A percentile compares a stretch with the other conserved stretches of the same genome.
Conservation (phyloP, 2,888 invertebrate genomes). For the Athetis lepigone region DNA sequence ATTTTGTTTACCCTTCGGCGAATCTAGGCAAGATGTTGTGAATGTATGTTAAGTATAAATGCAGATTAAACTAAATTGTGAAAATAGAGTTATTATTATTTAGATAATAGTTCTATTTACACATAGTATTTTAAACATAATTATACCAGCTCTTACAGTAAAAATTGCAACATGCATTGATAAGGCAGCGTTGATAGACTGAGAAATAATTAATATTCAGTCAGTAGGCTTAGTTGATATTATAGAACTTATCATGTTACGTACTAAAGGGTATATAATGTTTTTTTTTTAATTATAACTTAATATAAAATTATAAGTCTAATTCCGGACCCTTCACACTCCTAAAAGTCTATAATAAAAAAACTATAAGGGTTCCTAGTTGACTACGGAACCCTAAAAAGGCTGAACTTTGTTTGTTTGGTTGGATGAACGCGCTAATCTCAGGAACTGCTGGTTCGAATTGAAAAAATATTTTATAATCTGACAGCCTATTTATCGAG, state of each 20-base stretch:
- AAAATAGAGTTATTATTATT: slow-evolving; percentile 1
- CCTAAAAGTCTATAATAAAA: no score
- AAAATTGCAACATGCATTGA: slow-evolving; percentile 10
- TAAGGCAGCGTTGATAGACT: slow-evolving; percentile 7
- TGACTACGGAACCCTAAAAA: no score
- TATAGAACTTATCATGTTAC: not conserved
- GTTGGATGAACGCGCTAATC: no score
- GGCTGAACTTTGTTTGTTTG: no score
- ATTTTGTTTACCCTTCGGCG: not conserved
- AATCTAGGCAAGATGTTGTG: not conserved
- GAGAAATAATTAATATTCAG: not conserved
- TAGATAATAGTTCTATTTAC: not conserved
- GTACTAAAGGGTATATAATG: not conserved
- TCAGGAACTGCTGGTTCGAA: no score
- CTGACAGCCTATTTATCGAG: no score
- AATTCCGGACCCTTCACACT: not conserved
- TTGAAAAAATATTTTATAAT: no score
- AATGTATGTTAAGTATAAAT: not conserved
- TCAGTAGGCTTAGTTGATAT: not conserved
- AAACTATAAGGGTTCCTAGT: not conserved
- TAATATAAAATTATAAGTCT: not conserved
- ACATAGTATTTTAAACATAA: slow-evolving; percentile 1
- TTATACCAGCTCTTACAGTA: not conserved
- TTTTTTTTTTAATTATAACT: not conserved
- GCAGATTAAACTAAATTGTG: slow-evolving; percentile 2